phyloP scores from a whole-genome alignment of 2,113 vertebrate genomes.

The Otocyon megalotis region DNA sequence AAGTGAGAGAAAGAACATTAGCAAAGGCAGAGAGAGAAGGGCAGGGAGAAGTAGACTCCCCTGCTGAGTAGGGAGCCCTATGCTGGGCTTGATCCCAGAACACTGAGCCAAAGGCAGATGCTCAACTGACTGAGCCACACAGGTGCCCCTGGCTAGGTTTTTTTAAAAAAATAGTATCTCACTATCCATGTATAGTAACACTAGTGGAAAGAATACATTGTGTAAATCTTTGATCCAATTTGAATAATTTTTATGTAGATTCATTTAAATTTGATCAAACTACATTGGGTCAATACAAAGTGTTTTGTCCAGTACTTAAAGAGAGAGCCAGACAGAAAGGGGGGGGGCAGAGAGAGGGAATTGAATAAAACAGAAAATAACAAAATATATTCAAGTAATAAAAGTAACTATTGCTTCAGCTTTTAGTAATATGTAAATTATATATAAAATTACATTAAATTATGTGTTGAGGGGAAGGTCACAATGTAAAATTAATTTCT shows the following conservation, averaged over 20 bases:
- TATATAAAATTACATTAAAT: background rate
- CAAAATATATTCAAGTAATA: background rate
- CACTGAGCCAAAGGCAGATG: no score
- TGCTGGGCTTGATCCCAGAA: no score
- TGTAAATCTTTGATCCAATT: background rate
- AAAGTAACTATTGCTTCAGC: background rate
- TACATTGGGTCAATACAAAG: background rate
- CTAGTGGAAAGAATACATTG: background rate
- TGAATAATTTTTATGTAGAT: background rate
- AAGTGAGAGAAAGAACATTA: no score
- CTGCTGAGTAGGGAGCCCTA: no score
- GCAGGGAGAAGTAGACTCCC: no score
- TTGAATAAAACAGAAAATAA: background rate
- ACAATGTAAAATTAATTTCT: background rate
- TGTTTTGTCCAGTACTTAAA: background rate
- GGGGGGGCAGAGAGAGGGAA: no score
- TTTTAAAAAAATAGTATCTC: background rate
- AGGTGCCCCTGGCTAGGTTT: no score
- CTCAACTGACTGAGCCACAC: no score
- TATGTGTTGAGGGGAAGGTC: background rate
- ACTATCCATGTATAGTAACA: background rate
- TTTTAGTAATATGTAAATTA: background rate
- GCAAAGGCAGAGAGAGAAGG: no score
- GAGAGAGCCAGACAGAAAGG: background rate
- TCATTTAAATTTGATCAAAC: background rate